Percentiles rank a stretch among this genome's conserved stretches.
Conservation (phyloP, 2,888 invertebrate genomes). For the Dione vanillae region DNA sequence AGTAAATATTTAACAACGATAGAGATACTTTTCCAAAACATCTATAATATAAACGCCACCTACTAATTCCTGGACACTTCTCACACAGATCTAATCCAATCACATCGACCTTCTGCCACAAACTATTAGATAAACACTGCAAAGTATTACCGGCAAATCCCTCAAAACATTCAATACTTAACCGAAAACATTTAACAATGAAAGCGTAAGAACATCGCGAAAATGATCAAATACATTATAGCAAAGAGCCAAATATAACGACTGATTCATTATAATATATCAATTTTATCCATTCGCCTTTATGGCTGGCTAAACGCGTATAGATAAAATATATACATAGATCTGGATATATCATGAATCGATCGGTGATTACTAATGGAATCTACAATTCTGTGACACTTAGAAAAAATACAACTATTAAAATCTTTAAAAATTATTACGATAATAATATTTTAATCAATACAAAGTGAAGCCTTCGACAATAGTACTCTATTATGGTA, state of each 20-base stretch:
- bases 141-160: slow-evolving; percentile 63
- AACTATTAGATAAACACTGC: slow-evolving; percentile 62
- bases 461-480: slow-evolving; percentile 40
- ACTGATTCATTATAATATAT: slow-evolving; percentile 39
- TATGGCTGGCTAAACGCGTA: slow-evolving; percentile 81
- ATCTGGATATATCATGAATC: slow-evolving; percentile 22
- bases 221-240: slow-evolving; percentile 44
- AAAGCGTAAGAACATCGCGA: slow-evolving; percentile 72
- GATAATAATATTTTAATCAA: slow-evolving; percentile 44
- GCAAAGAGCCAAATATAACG: slow-evolving; percentile 43
- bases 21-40: slow-evolving; percentile 69
- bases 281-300: slow-evolving; percentile 65
- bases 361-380: slow-evolving; percentile 36
- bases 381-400: slow-evolving; percentile 51
- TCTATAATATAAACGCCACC: slow-evolving; percentile 58
- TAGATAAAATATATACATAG: slow-evolving; percentile 58
- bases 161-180: slow-evolving; percentile 67
- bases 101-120: slow-evolving; percentile 50
- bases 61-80: slow-evolving; percentile 50
- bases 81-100: slow-evolving; percentile 61
- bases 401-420: slow-evolving; percentile 57
- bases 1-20: slow-evolving; percentile 77
- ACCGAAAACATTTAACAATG: slow-evolving; percentile 77
- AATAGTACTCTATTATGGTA: slow-evolving; percentile 39
- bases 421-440: slow-evolving; percentile 48